Percentiles rank a stretch among this genome's conserved stretches.
These are phyloP conservation scores for Neopipo cinnamomea DNA, from an alignment of 2,113 vertebrate species.

Conservation along the genomic window DNA sequence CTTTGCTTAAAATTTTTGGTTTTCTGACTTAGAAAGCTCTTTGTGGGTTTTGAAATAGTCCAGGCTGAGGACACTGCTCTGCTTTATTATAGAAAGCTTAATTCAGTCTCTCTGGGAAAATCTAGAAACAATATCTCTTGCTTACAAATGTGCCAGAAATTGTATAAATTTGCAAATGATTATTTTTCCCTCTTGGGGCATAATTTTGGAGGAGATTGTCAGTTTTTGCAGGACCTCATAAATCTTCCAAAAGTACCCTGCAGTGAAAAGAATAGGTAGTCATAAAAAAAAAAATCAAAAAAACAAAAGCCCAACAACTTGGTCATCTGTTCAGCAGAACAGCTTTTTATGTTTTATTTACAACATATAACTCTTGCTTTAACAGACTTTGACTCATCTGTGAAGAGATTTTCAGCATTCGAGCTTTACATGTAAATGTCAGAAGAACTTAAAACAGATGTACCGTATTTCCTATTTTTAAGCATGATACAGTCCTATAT, in stretches of 20 bases:
- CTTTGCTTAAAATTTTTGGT: not conserved
- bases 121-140: not conserved
- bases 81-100: not conserved
- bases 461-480: not conserved
- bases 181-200: not conserved
- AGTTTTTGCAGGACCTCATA: not conserved
- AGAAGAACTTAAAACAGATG: conserved; percentile 1
- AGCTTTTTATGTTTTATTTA: conserved; percentile 23
- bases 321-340: not conserved
- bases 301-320: not conserved
- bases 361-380: not conserved
- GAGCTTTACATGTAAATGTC: not conserved
- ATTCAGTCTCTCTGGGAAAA: not conserved
- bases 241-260: not conserved
- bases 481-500: not conserved
- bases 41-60: not conserved
- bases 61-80: not conserved
- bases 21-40: not conserved
- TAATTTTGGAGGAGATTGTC: not conserved
- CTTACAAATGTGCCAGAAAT: not conserved
- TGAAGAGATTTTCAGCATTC: conserved; percentile 11
- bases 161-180: not conserved
- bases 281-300: not conserved
- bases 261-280: not conserved
- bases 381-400: not conserved